Evolutionary conservation across 2,888 invertebrate species (phyloP), one percentile per base, ranked within the genome.

Genomic region (Phoenoteleia sp.): DNA sequence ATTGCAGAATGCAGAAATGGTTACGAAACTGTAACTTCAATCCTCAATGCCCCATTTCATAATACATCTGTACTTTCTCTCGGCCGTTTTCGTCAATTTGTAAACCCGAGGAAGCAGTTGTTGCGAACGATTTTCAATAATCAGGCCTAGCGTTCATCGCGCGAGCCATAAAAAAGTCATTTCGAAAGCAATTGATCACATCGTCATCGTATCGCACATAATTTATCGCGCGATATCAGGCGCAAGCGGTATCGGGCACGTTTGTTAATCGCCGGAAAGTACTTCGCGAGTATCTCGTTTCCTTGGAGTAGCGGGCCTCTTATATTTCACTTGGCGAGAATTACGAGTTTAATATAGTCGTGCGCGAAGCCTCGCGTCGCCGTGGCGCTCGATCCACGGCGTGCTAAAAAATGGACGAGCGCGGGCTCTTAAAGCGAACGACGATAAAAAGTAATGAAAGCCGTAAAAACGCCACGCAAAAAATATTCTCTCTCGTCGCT

Each of bases 361-460:
- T 88, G 87, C 87, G 84, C 84, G 81, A 87, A 87, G 84, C 87
- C 87, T 86, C 85, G 87, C 85, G 87, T 86, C 71, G 89, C 76
- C 76, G 81, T 84, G 84, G 81, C 86, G 89, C 90, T 89, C 88
- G 89, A 90, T 90, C 87, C 88, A 88, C 85, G 88, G 87, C 87
- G 90, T 91, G 92, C 92, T 92, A 92, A 92, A 92, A 92, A 91
- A 90, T 91, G 88, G 88, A 90, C 88, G 89, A 86, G 84, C 87
- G 80, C 49, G 74, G 62, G 87, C 89, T 90, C 89, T 91, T 91
- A 88, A 89, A 88, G 87, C 87, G 88, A 89, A 90, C 88, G 91
- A 91, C 91, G 90, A 91, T 91, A 92, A 92, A 92, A 92, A 89
- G 90, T 91, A 92, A 92, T 91, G 91, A 92, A 91, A 92, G 91